Base-by-base conservation (phyloP, 2,797 vertebrate species). In the Atherinosoma microstoma region DNA sequence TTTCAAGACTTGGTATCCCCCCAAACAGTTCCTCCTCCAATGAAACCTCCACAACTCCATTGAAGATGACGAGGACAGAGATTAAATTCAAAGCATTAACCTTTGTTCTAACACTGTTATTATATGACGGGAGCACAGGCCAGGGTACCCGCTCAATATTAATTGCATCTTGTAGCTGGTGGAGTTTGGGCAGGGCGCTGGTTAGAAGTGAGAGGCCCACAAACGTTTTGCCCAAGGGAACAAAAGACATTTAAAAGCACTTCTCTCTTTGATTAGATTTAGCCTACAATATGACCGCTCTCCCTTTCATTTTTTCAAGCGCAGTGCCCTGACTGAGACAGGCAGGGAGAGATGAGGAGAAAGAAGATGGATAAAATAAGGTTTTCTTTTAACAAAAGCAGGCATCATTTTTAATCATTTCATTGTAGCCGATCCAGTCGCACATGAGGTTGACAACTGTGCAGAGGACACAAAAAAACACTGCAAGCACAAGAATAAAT, bases 11-110 rank as follows among this genome's bases (percentile, higher is more conserved):
- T 40, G 38, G 76, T 45, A 54, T 64, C 38, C 51, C 22, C 77
- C 58, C 30, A 32, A 70, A 68, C 72, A 67, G 78, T 51, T 57
- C 40, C 62, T 72, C 71, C 73, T 69, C 84, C 79, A 51, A 51
- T 24, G 47, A 51, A 51, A 51, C 73, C 60, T 53, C 2, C 80
- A 82, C 88, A 88, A 89, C 88, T 90, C 86, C 79, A 96, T 95
- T 94, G 89, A 93, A 94, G 94, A 88, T 82, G 93, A 96, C 94
- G 93, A 93, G 77, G 75, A 96, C 90, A 89, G 89, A 95, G 92
- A 95, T 93, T 94, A 92, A 96, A 97, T 95, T 95, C 94, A 92
- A 95, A 94, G 94, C 95, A 97, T 98, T 97, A 97, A 97, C 96
- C 96, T 96, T 96, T 94, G 93, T 92, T 94, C 94, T 87, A 95